Conservation (phyloP, 2,113 vertebrate genomes). For the Tonatia bakeri region DNA sequence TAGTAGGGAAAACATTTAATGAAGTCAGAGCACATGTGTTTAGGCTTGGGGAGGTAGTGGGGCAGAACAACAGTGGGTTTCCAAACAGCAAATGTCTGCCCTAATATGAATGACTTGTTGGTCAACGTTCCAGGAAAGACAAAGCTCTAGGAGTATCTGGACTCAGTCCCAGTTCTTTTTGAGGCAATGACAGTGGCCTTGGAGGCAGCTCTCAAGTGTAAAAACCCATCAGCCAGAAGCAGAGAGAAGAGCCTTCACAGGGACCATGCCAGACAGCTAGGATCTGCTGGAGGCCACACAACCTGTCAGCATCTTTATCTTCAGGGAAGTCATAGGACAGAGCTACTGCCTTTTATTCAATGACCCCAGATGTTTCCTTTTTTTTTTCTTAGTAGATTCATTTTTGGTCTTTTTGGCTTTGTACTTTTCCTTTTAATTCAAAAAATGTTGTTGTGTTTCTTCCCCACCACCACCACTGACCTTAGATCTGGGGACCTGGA, state of each 20-base stretch:
- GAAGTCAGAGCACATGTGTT: background rate
- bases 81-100: background rate
- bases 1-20: background rate
- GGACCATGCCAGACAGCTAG: background rate
- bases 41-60: background rate
- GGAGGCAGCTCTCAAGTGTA: background rate
- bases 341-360: background rate
- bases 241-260: background rate
- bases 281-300: background rate
- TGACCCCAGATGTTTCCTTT: background rate
- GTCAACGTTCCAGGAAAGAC: background rate
- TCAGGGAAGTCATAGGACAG: background rate
- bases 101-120: background rate
- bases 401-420: background rate
- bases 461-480: background rate
- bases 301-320: background rate
- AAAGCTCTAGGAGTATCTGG: background rate
- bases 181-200: background rate
- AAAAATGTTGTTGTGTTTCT: background rate
- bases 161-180: background rate
- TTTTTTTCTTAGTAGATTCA: background rate
- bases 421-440: background rate
- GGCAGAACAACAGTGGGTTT: background rate
- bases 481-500: background rate
- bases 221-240: background rate